Evolutionary conservation across 2,888 invertebrate species (phyloP).

Genomic region (Drosophila fungiperda): DNA sequence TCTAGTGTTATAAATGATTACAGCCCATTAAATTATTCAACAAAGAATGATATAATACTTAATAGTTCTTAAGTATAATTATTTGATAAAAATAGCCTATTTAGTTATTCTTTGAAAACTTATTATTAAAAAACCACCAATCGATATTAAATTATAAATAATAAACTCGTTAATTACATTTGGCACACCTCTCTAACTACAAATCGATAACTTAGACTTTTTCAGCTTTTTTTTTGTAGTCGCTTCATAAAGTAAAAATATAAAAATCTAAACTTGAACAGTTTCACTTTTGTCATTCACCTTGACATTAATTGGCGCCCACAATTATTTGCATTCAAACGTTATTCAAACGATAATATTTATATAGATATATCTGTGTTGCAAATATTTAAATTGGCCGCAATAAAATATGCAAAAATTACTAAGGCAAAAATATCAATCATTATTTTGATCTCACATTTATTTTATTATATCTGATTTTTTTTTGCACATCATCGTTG

Average conservation of each 20-base stretch:
- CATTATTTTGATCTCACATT: constrained; percentile 23
- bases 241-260: background rate
- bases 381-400: constrained; percentile 34
- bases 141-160: constrained; percentile 2
- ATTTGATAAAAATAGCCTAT: background rate
- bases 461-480: background rate
- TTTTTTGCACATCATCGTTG: constrained; percentile 51
- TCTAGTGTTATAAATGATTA: too few relatives aligned
- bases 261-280: constrained; percentile 12
- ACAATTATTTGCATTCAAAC: constrained; percentile 39
- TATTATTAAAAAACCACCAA: background rate
- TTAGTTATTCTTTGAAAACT: background rate
- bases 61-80: background rate
- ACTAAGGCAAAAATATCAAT: constrained; percentile 36
- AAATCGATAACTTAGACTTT: background rate
- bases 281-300: constrained; percentile 50
- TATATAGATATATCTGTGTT: background rate
- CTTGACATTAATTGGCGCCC: constrained; percentile 53
- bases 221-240: background rate
- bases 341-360: constrained; percentile 3
- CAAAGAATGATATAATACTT: background rate
- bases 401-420: constrained; percentile 22
- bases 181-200: constrained; percentile 21
- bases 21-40: background rate
- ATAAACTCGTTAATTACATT: constrained; percentile 10